A percentile compares a stretch with the other conserved stretches of the same genome.
Evolutionary conservation across 2,113 vertebrate species (phyloP).

Genomic region (Catagonus wagneri): DNA sequence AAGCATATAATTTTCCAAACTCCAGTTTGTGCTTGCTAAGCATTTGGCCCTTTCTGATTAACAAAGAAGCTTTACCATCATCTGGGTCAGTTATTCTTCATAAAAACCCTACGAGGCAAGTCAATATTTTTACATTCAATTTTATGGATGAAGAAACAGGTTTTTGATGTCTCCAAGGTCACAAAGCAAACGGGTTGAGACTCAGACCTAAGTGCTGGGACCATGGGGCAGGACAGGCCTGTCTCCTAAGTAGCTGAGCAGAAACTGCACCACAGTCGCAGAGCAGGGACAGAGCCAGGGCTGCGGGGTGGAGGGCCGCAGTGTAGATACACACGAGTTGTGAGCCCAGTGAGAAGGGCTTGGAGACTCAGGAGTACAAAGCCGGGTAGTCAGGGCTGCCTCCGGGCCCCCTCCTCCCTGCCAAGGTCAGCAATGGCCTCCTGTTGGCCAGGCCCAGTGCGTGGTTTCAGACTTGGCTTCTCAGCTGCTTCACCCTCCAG

Average conservation of each 20-base stretch:
- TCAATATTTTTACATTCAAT: slow-evolving; percentile 74
- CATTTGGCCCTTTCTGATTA: slow-evolving; percentile 62
- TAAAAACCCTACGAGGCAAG: slow-evolving; percentile 50
- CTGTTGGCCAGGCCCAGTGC: background rate
- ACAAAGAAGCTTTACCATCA: slow-evolving; percentile 57
- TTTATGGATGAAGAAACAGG: slow-evolving; percentile 79
- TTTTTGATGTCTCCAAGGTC: slow-evolving; percentile 76
- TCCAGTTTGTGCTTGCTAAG: slow-evolving; percentile 68
- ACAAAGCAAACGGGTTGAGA: slow-evolving; percentile 53
- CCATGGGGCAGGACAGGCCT: background rate
- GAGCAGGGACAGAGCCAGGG: background rate
- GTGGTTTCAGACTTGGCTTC: background rate
- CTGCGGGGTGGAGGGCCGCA: background rate
- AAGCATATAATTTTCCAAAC: background rate
- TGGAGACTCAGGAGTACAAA: too few relatives aligned
- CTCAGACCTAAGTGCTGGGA: background rate
- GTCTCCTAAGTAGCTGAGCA: background rate
- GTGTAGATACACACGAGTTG: too few relatives aligned
- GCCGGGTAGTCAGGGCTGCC: background rate
- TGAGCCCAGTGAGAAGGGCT: too few relatives aligned
- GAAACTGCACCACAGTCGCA: background rate
- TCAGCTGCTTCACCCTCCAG: background rate
- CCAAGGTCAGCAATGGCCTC: background rate
- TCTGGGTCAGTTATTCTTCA: slow-evolving; percentile 70
- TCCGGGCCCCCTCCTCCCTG: background rate